Evolutionary conservation across 2,888 invertebrate genomes (phyloP), one percentile per base, ranked within the genome.

Genomic region (Pardosa pseudoannulata): DNA sequence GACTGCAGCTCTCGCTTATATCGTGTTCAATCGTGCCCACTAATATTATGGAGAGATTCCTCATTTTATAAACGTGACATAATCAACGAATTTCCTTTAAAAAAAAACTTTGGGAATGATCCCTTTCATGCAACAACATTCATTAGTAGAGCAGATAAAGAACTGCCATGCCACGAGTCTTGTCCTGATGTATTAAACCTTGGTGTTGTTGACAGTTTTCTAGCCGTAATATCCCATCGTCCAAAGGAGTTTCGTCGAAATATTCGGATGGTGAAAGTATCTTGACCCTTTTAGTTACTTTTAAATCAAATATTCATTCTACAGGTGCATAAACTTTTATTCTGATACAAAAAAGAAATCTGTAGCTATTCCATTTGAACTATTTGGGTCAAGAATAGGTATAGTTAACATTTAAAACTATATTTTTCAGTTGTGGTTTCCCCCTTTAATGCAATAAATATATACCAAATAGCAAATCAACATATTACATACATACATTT

Each of bases 1-100:
- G 50, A n/a, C n/a, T n/a, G 62, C 27, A 89, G 88, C 28, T 89
- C 89, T 64, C 89, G 90, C 62, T 88, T 90, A 19, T 90, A 90
- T 76, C 81, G 90, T 41, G 90, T 90, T 70, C 90, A 90, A 67
- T 90, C 90, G 67, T 90, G 90, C 88, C 90, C 90, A 50, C 90
- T 90, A 31, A 90, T 90, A 68, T 78, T 89, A 19, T 89, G 31
- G 23, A 27, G 36, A 13, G 32, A 19, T 6, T 64, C 79, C 27
- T 62, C 65, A 11, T 65, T 62, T n/a, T 65, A 64, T 28, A 27
- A 27, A 23, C 29, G n/a, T 29, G 75, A 39, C 9, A 16, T 39
- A 19, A 11, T 36, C 5, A 31, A 73, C 3, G 27, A 62, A 56
- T 50, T 13, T 56, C 28, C 68, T 23, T n/a, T 27, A 5, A 36